Evolutionary conservation across 2,113 vertebrate species (phyloP).

Genomic region (Alligator sinensis): DNA sequence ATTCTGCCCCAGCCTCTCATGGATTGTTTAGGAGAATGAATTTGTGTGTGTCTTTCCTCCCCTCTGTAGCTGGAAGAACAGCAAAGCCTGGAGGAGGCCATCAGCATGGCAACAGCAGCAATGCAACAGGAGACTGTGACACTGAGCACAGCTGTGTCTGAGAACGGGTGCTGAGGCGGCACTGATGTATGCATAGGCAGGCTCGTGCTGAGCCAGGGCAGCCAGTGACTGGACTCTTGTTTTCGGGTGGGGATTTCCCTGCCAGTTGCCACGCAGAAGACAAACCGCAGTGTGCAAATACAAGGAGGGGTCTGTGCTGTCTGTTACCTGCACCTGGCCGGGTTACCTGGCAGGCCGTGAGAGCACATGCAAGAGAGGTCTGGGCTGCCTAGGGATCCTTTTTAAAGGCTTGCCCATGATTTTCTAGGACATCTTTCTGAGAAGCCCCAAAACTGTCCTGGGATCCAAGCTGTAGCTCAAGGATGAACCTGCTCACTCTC

Average conservation of each 20-base stretch:
- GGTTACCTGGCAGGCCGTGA: accelerated
- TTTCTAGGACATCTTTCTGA: background rate
- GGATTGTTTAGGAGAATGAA: background rate
- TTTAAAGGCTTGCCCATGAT: background rate
- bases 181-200: accelerated
- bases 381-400: background rate
- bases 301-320: background rate
- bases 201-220: accelerated
- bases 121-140: slow-evolving; percentile 71
- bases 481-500: background rate
- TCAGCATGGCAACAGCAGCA: slow-evolving; percentile 78
- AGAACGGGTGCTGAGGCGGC: slow-evolving; percentile 69
- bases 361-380: accelerated
- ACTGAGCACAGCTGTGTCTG: slow-evolving; percentile 28
- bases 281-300: accelerated
- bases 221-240: background rate
- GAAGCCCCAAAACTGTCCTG: background rate
- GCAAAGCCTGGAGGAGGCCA: slow-evolving; percentile 83
- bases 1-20: background rate
- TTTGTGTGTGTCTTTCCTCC: background rate
- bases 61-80: slow-evolving; percentile 79
- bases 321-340: accelerated
- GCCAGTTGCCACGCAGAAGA: accelerated
- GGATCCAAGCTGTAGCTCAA: background rate
- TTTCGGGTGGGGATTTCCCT: accelerated